These are phyloP conservation scores for Orchesella cincta DNA, from an alignment of 1,140 invertebrate genomes.

Conservation along the genomic window DNA sequence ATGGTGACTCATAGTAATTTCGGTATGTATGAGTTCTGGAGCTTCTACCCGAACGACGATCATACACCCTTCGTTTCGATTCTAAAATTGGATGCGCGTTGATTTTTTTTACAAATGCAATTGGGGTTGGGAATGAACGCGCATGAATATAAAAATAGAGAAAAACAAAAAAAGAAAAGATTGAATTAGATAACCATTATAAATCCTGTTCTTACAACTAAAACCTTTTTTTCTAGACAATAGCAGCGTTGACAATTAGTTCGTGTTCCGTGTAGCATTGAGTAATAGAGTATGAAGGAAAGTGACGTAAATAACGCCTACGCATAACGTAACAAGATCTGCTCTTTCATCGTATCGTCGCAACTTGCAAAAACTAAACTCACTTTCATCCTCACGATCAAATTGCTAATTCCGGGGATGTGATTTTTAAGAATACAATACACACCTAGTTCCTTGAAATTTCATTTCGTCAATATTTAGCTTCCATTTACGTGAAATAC, in stretches of 20 bases:
- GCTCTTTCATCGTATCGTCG: too few relatives aligned
- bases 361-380: too few relatives aligned
- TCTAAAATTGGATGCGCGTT: conserved; percentile 54
- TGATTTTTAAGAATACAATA: too few relatives aligned
- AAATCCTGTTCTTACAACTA: background rate
- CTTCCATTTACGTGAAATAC: too few relatives aligned
- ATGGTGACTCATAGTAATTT: conserved; percentile 79
- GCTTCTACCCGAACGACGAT: conserved; percentile 59
- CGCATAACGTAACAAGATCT: background rate
- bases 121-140: background rate
- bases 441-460: too few relatives aligned
- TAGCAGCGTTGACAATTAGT: conserved; percentile 1
- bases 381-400: too few relatives aligned
- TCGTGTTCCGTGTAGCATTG: too few relatives aligned
- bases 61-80: conserved; percentile 62
- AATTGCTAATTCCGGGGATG: too few relatives aligned
- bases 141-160: background rate
- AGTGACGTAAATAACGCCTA: conserved; percentile 21
- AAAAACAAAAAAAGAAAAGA: conserved; percentile 22
- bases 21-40: conserved; percentile 60
- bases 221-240: background rate
- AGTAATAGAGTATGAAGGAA: background rate
- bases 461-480: too few relatives aligned
- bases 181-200: background rate
- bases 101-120: background rate